Base-by-base conservation (phyloP, 2,797 vertebrate genomes). In the Rhinella marina region DNA sequence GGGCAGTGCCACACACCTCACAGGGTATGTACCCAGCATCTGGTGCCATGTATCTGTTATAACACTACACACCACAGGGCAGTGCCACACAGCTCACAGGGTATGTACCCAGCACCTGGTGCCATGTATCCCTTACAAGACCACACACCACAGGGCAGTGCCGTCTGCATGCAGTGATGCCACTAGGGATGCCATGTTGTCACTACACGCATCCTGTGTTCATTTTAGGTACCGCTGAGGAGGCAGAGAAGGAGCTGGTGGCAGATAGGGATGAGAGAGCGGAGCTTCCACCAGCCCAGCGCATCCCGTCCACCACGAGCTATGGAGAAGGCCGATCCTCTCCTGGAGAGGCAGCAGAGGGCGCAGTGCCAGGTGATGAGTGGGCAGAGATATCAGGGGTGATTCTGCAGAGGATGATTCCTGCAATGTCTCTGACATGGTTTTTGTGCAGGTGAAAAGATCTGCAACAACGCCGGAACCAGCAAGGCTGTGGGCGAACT, bases 401-500 rank as follows among this genome's bases (percentile, higher is more conserved):
- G 41, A 41, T 41, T 41, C 41, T 41, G 41, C 41, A 41, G 41
- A 41, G 41, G 7, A 41, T 41, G 68, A 32, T 72, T 68, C 25
- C 13, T 68, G 13, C 23, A 16, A 7, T 66, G 62, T 25, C n/a
- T 13, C 2, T 5, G 59, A 21, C 59, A 32, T 50, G 3, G 8
- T 57, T 32, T 64, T 79, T 10, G 7, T 85, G 50, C 21, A 89
- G 91, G 48, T 83, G 92, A 86, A 9, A 82, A 84, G 72, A 0
- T 5, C 14, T 88, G 75, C 25, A 4, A 88, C 19, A 90, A 88
- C 14, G 25, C 66, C 50, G 87, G 81, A 50, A 84, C 13, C 5
- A 61, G 2, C 2, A 90, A 92, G 48, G 84, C 90, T 1, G 77
- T 92, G 0, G 95, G 94, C 12, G 93, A 96, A 27, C 68, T 96